Conservation (phyloP, 2,888 invertebrate genomes). For the Chymomyza fuscimana region DNA sequence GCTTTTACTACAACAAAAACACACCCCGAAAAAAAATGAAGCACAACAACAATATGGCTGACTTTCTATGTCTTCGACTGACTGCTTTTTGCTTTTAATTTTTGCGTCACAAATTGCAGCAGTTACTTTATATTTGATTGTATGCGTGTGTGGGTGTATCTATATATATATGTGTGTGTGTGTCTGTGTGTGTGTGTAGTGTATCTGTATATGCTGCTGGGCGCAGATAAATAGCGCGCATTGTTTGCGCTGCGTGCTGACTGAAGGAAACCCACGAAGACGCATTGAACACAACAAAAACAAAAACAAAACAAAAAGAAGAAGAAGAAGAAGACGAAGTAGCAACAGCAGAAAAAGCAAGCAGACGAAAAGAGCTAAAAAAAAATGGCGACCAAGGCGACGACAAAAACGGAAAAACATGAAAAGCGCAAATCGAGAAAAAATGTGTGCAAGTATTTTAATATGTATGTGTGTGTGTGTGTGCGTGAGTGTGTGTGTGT, state of each 20-base stretch:
- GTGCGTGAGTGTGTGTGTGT: too few species aligned
- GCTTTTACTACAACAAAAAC: not conserved
- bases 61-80: constrained; percentile 4
- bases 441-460: constrained; percentile 9
- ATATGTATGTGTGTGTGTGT: not conserved
- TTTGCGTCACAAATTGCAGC: constrained; percentile 9
- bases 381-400: not conserved
- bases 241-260: constrained; percentile 26
- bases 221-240: constrained; percentile 36
- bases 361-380: constrained; percentile 6
- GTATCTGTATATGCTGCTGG: constrained; percentile 11
- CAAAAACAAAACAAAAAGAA: not conserved
- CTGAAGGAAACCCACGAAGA: constrained; percentile 4
- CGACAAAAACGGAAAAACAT: not conserved
- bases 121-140: not conserved
- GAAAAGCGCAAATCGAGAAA: constrained; percentile 28
- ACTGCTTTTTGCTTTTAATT: constrained; percentile 1
- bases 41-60: not conserved
- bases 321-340: constrained; percentile 1
- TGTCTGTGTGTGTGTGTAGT: constrained; percentile 7
- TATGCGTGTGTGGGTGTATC: constrained; percentile 17
- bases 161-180: not conserved
- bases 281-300: not conserved
- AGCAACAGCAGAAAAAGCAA: not conserved
- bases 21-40: not conserved